These are phyloP conservation scores for Aphodius granarius DNA, from an alignment of 2,888 invertebrate species.

Conservation along the genomic window DNA sequence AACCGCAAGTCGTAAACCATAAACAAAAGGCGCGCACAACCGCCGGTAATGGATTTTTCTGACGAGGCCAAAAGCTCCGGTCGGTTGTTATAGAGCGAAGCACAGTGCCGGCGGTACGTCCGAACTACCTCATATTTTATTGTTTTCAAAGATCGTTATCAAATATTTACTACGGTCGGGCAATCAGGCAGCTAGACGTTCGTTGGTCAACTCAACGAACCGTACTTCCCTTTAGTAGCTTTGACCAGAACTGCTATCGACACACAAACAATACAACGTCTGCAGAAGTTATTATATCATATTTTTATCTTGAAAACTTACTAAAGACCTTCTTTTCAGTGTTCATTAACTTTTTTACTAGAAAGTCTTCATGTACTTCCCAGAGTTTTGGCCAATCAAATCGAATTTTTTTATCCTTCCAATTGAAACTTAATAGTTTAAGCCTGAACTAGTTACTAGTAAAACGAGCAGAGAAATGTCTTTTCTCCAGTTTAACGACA, in stretches of 20 bases:
- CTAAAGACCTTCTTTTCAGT: no score
- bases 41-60: neutral
- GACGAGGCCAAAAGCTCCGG: neutral
- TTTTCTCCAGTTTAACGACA: no score
- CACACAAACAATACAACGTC: neutral
- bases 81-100: neutral
- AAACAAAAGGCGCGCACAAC: neutral
- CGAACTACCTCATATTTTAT: slow-evolving; percentile 8
- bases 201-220: neutral
- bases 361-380: no score
- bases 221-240: neutral
- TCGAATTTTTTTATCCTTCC: no score
- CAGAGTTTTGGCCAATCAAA: no score
- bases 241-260: neutral
- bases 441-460: no score
- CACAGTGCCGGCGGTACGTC: neutral
- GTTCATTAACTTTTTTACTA: no score
- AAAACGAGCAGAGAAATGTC: no score
- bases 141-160: slow-evolving; percentile 24
- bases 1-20: neutral
- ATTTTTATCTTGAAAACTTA: no score
- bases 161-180: slow-evolving; percentile 17
- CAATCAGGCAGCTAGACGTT: neutral
- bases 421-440: no score
- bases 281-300: neutral